Conservation (phyloP, 2,888 invertebrate species). For the Crossocerus cetratus region DNA sequence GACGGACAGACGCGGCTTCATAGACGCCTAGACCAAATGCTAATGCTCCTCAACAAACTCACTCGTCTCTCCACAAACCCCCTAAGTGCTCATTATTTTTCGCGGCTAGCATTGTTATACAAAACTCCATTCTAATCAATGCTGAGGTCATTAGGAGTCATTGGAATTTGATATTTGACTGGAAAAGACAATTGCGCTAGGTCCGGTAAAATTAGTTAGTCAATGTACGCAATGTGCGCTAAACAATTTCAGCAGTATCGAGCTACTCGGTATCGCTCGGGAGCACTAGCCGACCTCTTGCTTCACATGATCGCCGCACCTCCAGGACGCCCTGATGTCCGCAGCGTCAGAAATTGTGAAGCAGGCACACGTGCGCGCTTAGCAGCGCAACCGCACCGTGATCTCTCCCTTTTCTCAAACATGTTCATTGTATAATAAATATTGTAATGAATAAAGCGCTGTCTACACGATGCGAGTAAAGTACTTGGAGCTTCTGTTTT, state of each 20-base stretch:
- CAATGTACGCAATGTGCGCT: background rate
- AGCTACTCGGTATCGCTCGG: background rate
- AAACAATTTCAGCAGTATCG: background rate
- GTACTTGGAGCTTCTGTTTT: too few species aligned
- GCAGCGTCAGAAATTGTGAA: slow-evolving; percentile 67
- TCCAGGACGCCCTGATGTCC: slow-evolving; percentile 70
- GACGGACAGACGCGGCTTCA: slow-evolving; percentile 65
- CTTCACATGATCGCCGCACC: slow-evolving; percentile 61
- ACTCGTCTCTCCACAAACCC: background rate
- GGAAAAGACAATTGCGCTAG: too few species aligned
- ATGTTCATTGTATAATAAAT: too few species aligned
- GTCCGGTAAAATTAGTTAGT: background rate
- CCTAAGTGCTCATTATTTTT: slow-evolving; percentile 7
- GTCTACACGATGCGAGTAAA: too few species aligned
- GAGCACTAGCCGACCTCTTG: slow-evolving; percentile 51
- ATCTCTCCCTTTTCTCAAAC: too few species aligned
- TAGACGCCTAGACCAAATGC: slow-evolving; percentile 42
- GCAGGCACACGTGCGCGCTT: slow-evolving; percentile 23
- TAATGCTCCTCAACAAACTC: background rate
- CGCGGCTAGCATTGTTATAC: too few species aligned
- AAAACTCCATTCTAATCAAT: too few species aligned
- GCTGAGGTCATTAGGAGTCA: too few species aligned
- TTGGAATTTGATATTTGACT: too few species aligned
- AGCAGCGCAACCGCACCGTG: too few species aligned
- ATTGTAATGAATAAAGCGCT: too few species aligned